Conservation (phyloP, 2,113 vertebrate genomes). For the Salvelinus sp. region DNA sequence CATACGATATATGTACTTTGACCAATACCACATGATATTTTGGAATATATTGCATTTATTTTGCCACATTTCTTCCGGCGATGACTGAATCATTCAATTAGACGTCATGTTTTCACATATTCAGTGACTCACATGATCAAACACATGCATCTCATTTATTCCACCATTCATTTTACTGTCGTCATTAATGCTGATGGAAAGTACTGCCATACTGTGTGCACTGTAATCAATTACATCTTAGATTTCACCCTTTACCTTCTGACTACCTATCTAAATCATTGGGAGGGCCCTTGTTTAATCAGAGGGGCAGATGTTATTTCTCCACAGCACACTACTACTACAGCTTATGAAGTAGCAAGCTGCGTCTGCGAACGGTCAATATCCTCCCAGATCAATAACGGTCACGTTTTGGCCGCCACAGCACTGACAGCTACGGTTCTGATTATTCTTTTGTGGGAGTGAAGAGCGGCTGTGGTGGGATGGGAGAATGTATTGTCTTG, state of each 20-base stretch:
- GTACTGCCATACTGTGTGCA: too few species aligned
- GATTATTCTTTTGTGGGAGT: constrained; percentile 48
- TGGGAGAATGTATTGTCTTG: constrained; percentile 62
- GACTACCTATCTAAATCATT: neutral
- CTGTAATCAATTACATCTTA: too few species aligned
- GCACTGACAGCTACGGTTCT: constrained; percentile 66
- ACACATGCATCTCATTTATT: constrained; percentile 2
- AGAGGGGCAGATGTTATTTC: constrained; percentile 57
- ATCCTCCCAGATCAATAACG: constrained; percentile 68
- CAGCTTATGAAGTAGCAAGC: constrained; percentile 24
- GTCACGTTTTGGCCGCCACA: constrained; percentile 67
- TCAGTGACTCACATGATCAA: constrained; percentile 32
- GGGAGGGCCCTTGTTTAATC: constrained; percentile 56
- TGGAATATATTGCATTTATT: too few species aligned
- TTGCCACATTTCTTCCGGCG: too few species aligned
- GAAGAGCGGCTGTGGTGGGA: constrained; percentile 47
- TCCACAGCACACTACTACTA: constrained; percentile 1
- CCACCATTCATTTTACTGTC: too few species aligned
- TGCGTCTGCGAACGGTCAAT: constrained; percentile 72
- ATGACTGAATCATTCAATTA: too few species aligned
- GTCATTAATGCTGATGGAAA: too few species aligned
- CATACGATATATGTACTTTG: too few species aligned
- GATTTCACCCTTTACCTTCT: too few species aligned
- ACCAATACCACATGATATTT: too few species aligned
- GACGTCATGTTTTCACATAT: too few species aligned